A percentile compares a stretch with the other conserved stretches of the same genome.
Conservation (phyloP, 1,140 invertebrate species). For the Phymorhynchus buccinoides region DNA sequence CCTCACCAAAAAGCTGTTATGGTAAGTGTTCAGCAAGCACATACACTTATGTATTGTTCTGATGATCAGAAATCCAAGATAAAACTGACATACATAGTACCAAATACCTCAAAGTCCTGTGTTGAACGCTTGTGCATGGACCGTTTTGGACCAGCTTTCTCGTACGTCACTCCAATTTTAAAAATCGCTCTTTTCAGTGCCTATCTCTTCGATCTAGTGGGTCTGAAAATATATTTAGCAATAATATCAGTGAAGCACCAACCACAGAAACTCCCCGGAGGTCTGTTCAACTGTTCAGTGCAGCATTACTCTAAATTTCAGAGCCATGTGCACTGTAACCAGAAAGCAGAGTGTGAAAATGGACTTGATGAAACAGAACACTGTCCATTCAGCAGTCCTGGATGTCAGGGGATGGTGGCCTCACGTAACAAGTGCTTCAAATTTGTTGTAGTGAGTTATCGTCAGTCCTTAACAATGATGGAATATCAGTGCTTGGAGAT, state of each 20-base stretch:
- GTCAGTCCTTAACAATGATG: too few species aligned
- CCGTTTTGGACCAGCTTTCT: too few species aligned
- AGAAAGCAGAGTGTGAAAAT: background rate
- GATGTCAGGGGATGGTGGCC: constrained; percentile 14
- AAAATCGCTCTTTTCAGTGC: background rate
- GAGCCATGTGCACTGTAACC: constrained; percentile 10
- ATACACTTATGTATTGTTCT: too few species aligned
- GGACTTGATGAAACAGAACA: constrained; percentile 15
- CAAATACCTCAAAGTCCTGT: too few species aligned
- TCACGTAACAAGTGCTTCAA: background rate
- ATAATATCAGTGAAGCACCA: background rate
- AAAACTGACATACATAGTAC: too few species aligned
- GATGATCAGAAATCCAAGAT: too few species aligned
- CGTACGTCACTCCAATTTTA: background rate
- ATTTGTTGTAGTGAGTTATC: too few species aligned
- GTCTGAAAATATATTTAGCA: constrained; percentile 5
- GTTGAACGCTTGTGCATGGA: too few species aligned
- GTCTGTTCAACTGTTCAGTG: constrained; percentile 14
- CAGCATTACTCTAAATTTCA: background rate
- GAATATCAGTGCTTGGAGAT: too few species aligned
- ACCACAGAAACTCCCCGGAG: background rate
- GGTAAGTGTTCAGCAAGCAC: too few species aligned
- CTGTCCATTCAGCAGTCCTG: constrained; percentile 34
- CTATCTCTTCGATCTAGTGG: background rate
- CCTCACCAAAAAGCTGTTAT: too few species aligned